A percentile compares a stretch with the other conserved stretches of the same genome.
Evolutionary conservation across 2,113 vertebrate genomes (phyloP).

Genomic region (Psittacus erithacus): DNA sequence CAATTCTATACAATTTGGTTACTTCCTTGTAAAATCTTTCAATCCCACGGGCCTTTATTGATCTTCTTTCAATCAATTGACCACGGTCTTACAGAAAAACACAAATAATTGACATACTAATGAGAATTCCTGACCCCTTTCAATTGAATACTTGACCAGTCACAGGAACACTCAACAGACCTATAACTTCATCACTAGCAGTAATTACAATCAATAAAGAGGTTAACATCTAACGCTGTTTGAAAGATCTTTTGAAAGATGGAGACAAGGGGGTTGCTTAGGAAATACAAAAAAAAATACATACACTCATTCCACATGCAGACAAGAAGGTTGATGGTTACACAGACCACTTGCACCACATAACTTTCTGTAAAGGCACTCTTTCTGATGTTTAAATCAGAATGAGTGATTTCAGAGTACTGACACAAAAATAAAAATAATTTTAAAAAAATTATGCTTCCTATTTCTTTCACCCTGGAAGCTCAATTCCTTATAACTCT

Average conservation of each 20-base stretch:
- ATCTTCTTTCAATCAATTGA: constrained; percentile 25
- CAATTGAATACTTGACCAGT: constrained; percentile 12
- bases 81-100: not conserved
- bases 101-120: not conserved
- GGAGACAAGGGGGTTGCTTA: not conserved
- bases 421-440: not conserved
- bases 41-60: not conserved
- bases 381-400: not conserved
- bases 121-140: constrained; percentile 6
- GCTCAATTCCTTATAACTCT: not conserved
- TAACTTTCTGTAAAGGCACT: not conserved
- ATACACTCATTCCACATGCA: not conserved
- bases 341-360: not conserved
- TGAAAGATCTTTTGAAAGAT: constrained; percentile 10
- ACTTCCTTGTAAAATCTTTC: not conserved
- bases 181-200: not conserved
- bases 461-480: not conserved
- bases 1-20: not conserved
- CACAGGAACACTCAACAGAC: not conserved
- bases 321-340: not conserved
- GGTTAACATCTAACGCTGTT: not conserved
- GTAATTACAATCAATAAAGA: constrained; percentile 33
- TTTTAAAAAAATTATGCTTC: not conserved
- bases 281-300: not conserved
- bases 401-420: not conserved